Evolutionary conservation across 2,797 vertebrate genomes (phyloP).

Genomic region (Holocentrus rufus): DNA sequence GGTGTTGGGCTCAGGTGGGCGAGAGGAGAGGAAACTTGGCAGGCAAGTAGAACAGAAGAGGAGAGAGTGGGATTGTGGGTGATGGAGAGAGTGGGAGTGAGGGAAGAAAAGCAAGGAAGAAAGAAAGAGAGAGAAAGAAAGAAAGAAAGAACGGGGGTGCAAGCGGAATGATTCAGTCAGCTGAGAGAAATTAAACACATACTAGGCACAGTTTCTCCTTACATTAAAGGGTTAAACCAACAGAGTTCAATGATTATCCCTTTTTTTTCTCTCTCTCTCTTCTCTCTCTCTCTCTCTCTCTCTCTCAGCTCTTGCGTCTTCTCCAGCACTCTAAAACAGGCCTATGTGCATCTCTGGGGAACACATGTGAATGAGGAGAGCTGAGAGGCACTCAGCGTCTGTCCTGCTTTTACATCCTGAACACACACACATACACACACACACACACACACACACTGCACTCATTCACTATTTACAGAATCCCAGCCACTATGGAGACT

Average conservation of each 20-base stretch:
- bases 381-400: constrained; percentile 65
- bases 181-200: constrained; percentile 28
- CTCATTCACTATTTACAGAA: constrained; percentile 63
- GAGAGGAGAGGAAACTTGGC: constrained; percentile 65
- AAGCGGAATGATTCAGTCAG: constrained; percentile 32
- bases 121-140: constrained; percentile 18
- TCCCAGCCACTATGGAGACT: constrained; percentile 23
- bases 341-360: constrained; percentile 65
- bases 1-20: constrained; percentile 73
- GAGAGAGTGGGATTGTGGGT: constrained; percentile 45
- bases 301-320: constrained; percentile 33
- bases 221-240: constrained; percentile 42
- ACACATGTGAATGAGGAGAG: constrained; percentile 62
- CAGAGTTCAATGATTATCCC: constrained; percentile 14
- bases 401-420: constrained; percentile 63
- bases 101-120: constrained; percentile 23
- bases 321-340: constrained; percentile 60
- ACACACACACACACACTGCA: constrained; percentile 21
- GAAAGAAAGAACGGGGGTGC: not conserved
- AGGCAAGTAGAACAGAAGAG: constrained; percentile 48
- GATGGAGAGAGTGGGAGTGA: constrained; percentile 28
- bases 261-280: not conserved
- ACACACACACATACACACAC: constrained; percentile 19
- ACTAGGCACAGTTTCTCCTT: not conserved
- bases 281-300: constrained; percentile 12